Evolutionary conservation across 2,113 vertebrate species (phyloP).

Genomic region (Brevimyrus niger): DNA sequence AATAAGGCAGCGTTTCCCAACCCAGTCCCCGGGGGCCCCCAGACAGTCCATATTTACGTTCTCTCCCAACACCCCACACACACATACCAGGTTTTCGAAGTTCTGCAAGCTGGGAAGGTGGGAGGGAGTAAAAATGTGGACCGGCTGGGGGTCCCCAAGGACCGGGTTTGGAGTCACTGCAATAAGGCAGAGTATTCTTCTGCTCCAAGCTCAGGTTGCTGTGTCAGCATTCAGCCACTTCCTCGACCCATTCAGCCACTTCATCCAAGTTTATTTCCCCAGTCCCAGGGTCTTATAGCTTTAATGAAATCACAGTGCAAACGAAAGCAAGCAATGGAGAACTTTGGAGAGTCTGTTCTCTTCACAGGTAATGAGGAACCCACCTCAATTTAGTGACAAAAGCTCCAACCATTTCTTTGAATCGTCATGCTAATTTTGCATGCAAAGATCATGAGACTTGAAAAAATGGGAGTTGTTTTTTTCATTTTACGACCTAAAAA

Average conservation of each 20-base stretch:
- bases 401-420: background rate
- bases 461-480: background rate
- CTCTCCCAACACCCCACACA: background rate
- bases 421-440: background rate
- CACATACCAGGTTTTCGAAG: background rate
- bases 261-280: background rate
- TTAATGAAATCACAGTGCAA: background rate
- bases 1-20: background rate
- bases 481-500: background rate
- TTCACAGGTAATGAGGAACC: background rate
- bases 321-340: background rate
- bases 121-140: background rate
- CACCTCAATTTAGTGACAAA: background rate
- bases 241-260: background rate
- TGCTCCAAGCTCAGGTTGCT: background rate
- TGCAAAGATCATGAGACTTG: background rate
- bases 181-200: background rate
- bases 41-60: background rate
- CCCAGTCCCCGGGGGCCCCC: background rate
- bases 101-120: background rate
- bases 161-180: background rate
- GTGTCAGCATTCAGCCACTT: background rate
- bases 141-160: background rate
- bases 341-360: background rate
- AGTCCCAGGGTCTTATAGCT: background rate